phyloP scores from a whole-genome alignment of 1,140 invertebrate species.

The Ceratosolen solmsi region DNA sequence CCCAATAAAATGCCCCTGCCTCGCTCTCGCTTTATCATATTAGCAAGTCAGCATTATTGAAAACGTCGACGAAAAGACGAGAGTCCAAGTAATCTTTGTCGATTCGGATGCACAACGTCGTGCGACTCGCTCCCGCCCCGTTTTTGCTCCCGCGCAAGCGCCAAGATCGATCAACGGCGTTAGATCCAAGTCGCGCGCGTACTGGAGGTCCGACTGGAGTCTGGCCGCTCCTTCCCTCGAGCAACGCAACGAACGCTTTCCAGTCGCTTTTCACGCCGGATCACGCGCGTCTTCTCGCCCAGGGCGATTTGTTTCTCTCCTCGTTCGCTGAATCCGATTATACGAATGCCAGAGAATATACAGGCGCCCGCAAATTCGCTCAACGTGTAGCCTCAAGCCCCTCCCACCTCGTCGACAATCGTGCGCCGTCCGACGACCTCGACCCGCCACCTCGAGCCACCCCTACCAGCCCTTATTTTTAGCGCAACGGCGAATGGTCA shows the following conservation, averaged over 20 bases:
- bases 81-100: too few relatives aligned
- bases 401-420: too few relatives aligned
- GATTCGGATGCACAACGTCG: too few relatives aligned
- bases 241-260: neutral
- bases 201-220: conserved; percentile 5
- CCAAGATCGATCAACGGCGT: neutral
- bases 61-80: too few relatives aligned
- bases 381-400: neutral
- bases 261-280: neutral
- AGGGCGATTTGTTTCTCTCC: conserved; percentile 17
- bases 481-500: neutral
- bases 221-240: conserved; percentile 4
- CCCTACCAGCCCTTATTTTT: neutral
- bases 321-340: conserved; percentile 6
- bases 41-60: too few relatives aligned
- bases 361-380: neutral
- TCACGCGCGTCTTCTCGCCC: neutral
- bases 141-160: too few relatives aligned
- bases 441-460: neutral
- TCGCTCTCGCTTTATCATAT: too few relatives aligned
- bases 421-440: too few relatives aligned
- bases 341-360: conserved; percentile 37
- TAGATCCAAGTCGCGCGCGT: conserved; percentile 29
- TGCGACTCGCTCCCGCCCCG: too few relatives aligned
- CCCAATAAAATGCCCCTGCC: too few relatives aligned